Percentiles rank a stretch among this genome's conserved stretches.
Evolutionary conservation across 2,113 vertebrate genomes (phyloP).

Genomic region (Barnardius zonarius): DNA sequence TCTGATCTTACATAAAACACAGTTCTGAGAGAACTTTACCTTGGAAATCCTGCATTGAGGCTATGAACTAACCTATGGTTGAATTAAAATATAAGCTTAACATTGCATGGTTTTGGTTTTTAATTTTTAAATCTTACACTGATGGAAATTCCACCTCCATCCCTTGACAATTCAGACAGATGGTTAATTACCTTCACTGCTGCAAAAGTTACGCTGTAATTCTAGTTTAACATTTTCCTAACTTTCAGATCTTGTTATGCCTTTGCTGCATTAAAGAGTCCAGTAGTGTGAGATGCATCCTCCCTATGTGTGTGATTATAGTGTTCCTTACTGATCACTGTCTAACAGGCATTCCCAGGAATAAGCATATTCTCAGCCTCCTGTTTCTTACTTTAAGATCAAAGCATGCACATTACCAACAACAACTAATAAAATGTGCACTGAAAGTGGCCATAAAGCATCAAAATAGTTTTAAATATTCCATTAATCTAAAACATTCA

Average conservation of each 20-base stretch:
- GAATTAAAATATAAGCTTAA: not conserved
- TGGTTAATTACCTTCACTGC: not conserved
- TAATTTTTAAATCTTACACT: not conserved
- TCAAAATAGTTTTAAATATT: not conserved
- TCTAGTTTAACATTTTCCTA: not conserved
- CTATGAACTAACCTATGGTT: not conserved
- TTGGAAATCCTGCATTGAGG: not conserved
- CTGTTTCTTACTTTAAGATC: not conserved
- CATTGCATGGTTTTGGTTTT: not conserved
- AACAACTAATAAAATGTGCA: not conserved
- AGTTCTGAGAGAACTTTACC: not conserved
- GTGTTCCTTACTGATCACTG: not conserved
- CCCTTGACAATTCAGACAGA: not conserved
- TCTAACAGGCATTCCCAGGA: not conserved
- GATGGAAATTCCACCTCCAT: not conserved
- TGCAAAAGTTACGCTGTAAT: not conserved
- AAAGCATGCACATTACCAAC: not conserved
- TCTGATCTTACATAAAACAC: not conserved
- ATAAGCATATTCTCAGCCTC: not conserved
- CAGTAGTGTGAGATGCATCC: not conserved
- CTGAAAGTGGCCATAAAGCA: not conserved
- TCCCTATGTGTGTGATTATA: not conserved
- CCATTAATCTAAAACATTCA: not conserved
- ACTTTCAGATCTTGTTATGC: not conserved
- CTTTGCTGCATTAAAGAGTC: not conserved